Conservation (phyloP, 1,140 invertebrate species). For the Aphis gossypii region DNA sequence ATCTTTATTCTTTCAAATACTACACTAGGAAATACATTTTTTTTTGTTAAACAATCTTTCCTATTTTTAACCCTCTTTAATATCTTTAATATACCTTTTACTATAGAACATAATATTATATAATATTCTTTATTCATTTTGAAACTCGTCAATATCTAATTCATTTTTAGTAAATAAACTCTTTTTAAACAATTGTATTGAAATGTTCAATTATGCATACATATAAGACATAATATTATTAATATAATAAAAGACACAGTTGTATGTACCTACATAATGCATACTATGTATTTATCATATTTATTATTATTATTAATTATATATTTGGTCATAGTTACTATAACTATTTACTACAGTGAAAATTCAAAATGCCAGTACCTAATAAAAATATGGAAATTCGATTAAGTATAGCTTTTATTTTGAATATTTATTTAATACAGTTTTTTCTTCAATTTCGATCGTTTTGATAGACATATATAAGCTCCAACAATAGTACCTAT, state of each 20-base stretch:
- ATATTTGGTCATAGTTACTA: background rate
- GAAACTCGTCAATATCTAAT: background rate
- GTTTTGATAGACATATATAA: no score
- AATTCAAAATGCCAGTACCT: background rate
- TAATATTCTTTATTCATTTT: background rate
- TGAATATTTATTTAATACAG: no score
- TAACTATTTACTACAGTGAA: background rate
- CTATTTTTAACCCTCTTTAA: background rate
- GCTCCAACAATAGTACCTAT: no score
- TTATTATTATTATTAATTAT: background rate
- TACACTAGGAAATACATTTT: no score
- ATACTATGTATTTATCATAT: no score
- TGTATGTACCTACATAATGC: background rate
- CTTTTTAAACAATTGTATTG: background rate
- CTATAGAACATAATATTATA: background rate
- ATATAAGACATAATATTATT: background rate
- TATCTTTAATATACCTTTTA: background rate
- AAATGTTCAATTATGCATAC: background rate
- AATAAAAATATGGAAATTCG: background rate
- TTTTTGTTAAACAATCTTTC: background rate
- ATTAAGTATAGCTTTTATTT: background rate
- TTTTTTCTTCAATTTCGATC: no score
- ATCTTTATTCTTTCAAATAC: background rate
- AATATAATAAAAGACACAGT: background rate
- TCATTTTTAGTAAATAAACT: background rate